Base-by-base conservation (phyloP, 2,113 vertebrate genomes). In the Oryzias curvinotus region DNA sequence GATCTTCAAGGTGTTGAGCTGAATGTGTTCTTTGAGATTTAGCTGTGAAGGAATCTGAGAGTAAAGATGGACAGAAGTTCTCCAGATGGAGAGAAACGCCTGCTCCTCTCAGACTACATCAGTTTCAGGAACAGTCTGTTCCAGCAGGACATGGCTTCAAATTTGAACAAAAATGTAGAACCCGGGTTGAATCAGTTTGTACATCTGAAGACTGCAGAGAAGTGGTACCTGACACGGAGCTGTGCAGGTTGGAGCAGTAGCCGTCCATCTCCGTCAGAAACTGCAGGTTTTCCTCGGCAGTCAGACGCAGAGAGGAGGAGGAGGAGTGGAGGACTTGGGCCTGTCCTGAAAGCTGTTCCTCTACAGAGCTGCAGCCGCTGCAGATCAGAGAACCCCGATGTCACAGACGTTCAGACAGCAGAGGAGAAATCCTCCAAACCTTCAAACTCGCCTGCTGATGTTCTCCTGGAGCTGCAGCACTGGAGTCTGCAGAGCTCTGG, bases 361-460 rank as follows among this genome's bases (percentile, higher is more conserved):
- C 89, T 3, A 92, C 79, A 7, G 88, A 68, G 1, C 74, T 75
- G 65, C 93, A 94, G 49, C 89, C 90, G 60, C 97, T 99, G 64
- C 12, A 49, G 5, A 73, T 0, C 17, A 18, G 16, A 15, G 14
- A 10, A 54, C 3, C 6, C 1, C 3, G 0, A 53, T 12, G 3
- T 13, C 1, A 36, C 14, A 7, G 1, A 12, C 21, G 21, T 42
- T 8, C 4, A 14, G 21, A 18, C 43, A 16, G 3, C 23, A n/a
- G 17, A 28, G 12, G 1, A 5, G 7, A 18, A 25, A 21, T n/a
- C 21, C 14, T 4, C 4, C 1, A 1, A 5, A 14, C 15, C 7
- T 16, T 23, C 25, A 0, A 1, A 13, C 92, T 93, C 89, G 97
- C 97, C 85, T 79, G 73, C 91, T 84, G 87, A 95, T 65, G 44